Evolutionary conservation across 2,888 invertebrate genomes (phyloP).

Genomic region (Isoperla grammatica): DNA sequence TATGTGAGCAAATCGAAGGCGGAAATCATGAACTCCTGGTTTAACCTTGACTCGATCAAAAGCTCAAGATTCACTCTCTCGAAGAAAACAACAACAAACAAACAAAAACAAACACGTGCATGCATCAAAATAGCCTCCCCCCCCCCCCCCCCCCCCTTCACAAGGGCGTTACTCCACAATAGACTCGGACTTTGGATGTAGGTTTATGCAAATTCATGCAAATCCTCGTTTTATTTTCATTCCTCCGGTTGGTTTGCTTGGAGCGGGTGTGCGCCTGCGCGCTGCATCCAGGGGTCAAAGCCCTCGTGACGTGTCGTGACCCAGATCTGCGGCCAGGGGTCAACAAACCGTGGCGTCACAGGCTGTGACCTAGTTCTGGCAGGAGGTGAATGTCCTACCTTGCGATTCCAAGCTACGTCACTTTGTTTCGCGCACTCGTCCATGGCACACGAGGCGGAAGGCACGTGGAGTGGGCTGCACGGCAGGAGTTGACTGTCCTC

Average conservation of each 20-base stretch:
- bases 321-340: not conserved
- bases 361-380: slow-evolving; percentile 7
- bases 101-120: too few species aligned
- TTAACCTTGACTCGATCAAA: too few species aligned
- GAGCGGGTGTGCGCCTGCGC: not conserved
- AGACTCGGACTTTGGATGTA: not conserved
- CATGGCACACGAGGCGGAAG: too few species aligned
- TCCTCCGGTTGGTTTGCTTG: not conserved
- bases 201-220: slow-evolving; percentile 14
- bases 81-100: too few species aligned
- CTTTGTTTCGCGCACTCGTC: too few species aligned
- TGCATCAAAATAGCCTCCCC: not conserved
- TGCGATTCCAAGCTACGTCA: not conserved
- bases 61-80: too few species aligned
- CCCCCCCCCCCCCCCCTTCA: not conserved
- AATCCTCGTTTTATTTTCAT: not conserved
- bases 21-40: too few species aligned
- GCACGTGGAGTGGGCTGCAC: too few species aligned
- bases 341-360: not conserved
- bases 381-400: slow-evolving; percentile 14
- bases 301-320: slow-evolving; percentile 12
- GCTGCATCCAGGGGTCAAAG: slow-evolving; percentile 1
- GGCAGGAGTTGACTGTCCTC: too few species aligned
- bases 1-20: too few species aligned
- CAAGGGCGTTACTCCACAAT: not conserved